Evolutionary conservation across 1,140 invertebrate genomes (phyloP).

Genomic region (Octopus sinensis): DNA sequence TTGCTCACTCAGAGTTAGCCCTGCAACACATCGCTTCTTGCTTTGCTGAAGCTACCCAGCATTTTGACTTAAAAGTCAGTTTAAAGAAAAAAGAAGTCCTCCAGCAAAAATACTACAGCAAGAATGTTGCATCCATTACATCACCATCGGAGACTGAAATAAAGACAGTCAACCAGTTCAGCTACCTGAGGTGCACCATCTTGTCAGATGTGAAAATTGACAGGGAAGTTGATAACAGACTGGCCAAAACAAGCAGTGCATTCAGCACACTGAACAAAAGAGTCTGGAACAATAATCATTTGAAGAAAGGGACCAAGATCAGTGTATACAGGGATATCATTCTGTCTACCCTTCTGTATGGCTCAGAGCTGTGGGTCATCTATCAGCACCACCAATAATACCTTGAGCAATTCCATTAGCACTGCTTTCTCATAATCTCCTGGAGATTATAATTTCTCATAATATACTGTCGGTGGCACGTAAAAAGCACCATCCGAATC

Average conservation of each 20-base stretch:
- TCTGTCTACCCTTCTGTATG: neutral
- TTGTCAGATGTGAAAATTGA: slow-evolving; percentile 8
- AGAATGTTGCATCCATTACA: neutral
- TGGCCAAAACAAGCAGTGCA: slow-evolving; percentile 9
- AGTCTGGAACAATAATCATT: slow-evolving; percentile 17
- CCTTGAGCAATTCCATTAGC: neutral
- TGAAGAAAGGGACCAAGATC: slow-evolving; percentile 20
- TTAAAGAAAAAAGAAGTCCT: neutral
- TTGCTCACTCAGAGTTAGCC: no score
- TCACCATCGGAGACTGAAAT: slow-evolving; percentile 5
- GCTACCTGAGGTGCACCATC: slow-evolving; percentile 18
- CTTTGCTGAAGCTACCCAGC: no score
- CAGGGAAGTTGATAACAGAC: slow-evolving; percentile 16
- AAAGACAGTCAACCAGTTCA: slow-evolving; percentile 18
- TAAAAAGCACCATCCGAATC: no score
- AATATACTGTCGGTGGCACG: no score
- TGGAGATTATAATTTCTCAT: no score
- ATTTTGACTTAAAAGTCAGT: neutral
- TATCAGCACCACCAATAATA: neutral
- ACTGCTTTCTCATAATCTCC: neutral
- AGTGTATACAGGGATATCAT: slow-evolving; percentile 20
- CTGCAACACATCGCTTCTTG: no score
- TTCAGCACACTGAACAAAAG: slow-evolving; percentile 11
- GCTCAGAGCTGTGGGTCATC: neutral
- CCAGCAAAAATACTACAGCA: neutral